These are phyloP conservation scores for Pygmarrhopalites habei DNA, from an alignment of 1,140 invertebrate species.

Conservation along the genomic window DNA sequence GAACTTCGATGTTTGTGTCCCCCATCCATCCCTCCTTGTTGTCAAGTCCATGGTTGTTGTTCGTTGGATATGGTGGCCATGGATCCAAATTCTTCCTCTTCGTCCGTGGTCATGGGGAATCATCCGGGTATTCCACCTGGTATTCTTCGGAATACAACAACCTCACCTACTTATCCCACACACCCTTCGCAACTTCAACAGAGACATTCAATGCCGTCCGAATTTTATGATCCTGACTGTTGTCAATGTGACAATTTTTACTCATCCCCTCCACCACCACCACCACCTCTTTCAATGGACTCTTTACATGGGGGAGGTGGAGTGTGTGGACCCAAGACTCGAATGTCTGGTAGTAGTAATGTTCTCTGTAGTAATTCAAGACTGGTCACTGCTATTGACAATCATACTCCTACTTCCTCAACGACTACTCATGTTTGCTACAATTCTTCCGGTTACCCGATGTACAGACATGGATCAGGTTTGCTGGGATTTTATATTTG, in stretches of 20 bases:
- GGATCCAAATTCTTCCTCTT: background rate
- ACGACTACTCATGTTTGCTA: no score
- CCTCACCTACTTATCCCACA: conserved; percentile 40
- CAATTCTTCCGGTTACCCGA: no score
- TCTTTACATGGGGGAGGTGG: no score
- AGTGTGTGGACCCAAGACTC: no score
- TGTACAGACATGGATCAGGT: no score
- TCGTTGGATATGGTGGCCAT: background rate
- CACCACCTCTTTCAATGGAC: background rate
- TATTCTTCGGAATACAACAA: conserved; percentile 26
- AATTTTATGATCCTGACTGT: conserved; percentile 30
- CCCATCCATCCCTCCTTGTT: conserved; percentile 21
- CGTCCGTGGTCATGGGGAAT: background rate
- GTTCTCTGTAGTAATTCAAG: no score
- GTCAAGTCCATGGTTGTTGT: conserved; percentile 21
- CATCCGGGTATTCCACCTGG: conserved; percentile 16
- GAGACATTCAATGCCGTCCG: conserved; percentile 31
- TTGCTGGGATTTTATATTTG: no score
- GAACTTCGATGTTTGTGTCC: conserved; percentile 28
- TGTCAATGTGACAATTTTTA: conserved; percentile 37
- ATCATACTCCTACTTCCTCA: no score
- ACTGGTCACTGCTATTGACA: no score
- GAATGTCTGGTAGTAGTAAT: no score
- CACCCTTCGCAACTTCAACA: no score
- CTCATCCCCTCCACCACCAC: background rate